Evolutionary conservation across 2,113 vertebrate genomes (phyloP), one percentile per base, ranked within the genome.

Genomic region (Ceyx margarethae): DNA sequence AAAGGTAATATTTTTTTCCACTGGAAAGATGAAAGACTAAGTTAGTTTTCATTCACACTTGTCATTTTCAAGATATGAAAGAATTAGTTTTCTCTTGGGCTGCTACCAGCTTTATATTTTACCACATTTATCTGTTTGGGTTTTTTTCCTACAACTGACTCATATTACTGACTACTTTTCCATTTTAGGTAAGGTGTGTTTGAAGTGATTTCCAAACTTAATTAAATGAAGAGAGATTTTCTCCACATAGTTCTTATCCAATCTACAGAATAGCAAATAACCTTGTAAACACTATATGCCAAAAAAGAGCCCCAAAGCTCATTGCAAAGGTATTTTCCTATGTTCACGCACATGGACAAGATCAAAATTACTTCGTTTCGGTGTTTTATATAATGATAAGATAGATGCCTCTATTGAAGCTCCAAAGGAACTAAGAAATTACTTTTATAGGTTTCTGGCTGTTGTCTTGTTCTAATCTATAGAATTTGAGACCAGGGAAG

Each of bases 51-150:
- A 5, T 42, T 90, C 33, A 23, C 9, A 35, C 17, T 53, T 57
- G 12, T 6, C 50, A 40, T 76, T 85, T 85, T 51, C 21, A 29
- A 79, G 67, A 15, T 15, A 69, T 19, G 8, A 68, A 96, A 79
- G 3, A 45, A 79, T 12, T 23, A 1, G 0, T 85, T 54, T 84
- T 25, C 11, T 72, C 35, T 40, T 15, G 7, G 5, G 0, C 2
- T 1, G 3, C 3, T 75, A 19, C 2, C 31, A 65, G 26, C 1
- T 53, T 51, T 83, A 8, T 73, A 1, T 61, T 74, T 82, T 48
- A 25, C 8, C 61, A 33, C 16, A 2, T 69, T 67, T 21, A 23
- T 23, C 37, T 37, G 37, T 37, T 37, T 37, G 37, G 37, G 43
- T 80, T 4, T 76, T 76, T 73, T 83, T 90, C 26, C 31, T 51